Percentiles rank a stretch among this genome's conserved stretches.
Evolutionary conservation across 2,113 vertebrate genomes (phyloP).

Genomic region (Hoplias malabaricus): DNA sequence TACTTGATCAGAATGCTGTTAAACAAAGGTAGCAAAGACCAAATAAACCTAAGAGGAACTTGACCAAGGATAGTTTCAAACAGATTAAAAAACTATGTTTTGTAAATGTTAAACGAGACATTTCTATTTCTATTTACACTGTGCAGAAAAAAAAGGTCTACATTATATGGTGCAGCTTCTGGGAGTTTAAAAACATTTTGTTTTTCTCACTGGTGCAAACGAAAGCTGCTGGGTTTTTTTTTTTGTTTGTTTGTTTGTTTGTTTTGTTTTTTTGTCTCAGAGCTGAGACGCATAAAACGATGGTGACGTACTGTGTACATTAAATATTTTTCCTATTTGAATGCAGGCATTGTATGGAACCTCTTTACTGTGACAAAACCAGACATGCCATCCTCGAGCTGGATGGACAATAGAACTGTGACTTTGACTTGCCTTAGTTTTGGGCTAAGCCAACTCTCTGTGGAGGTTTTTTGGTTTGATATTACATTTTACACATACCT

Average conservation of each 20-base stretch:
- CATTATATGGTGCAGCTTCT: slow-evolving; percentile 25
- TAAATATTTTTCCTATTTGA: background rate
- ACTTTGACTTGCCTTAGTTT: background rate
- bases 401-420: slow-evolving; percentile 21
- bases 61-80: background rate
- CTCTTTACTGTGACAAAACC: slow-evolving; percentile 44
- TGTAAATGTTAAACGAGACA: slow-evolving; percentile 43
- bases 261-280: slow-evolving; percentile 10
- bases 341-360: slow-evolving; percentile 37
- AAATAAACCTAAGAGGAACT: slow-evolving; percentile 31
- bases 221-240: slow-evolving; percentile 36
- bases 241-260: slow-evolving; percentile 9
- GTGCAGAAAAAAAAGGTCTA: slow-evolving; percentile 1
- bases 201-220: slow-evolving; percentile 29
- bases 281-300: slow-evolving; percentile 12
- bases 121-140: slow-evolving; percentile 26
- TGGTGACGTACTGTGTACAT: slow-evolving; percentile 37
- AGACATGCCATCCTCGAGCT: slow-evolving; percentile 31
- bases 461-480: background rate
- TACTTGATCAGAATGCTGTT: slow-evolving; percentile 29
- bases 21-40: slow-evolving; percentile 25
- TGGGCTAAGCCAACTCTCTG: background rate
- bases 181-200: background rate
- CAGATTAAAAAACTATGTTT: slow-evolving; percentile 33
- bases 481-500: slow-evolving; percentile 8